These are phyloP conservation scores for Theropithecus gelada DNA, from an alignment of 2,113 vertebrate species.

Conservation along the genomic window DNA sequence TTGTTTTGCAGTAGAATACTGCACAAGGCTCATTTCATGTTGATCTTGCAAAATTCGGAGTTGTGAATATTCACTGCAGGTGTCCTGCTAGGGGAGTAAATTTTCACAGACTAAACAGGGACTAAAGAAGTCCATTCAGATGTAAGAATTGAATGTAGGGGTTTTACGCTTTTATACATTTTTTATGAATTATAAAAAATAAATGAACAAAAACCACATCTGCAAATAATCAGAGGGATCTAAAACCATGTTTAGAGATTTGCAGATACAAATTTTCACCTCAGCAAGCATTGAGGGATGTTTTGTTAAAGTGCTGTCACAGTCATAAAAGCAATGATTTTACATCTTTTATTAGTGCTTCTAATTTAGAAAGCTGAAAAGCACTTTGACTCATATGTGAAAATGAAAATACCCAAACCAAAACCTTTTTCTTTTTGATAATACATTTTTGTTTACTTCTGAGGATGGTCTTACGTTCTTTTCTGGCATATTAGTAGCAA, in stretches of 20 bases:
- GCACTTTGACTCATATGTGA: slow-evolving; percentile 61
- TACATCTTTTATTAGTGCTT: slow-evolving; percentile 70
- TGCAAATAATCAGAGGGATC: slow-evolving; percentile 58
- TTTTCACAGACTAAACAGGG: background rate
- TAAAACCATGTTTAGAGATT: slow-evolving; percentile 32
- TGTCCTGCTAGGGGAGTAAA: background rate
- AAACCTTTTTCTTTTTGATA: background rate
- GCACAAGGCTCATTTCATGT: accelerated
- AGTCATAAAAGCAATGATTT: slow-evolving; percentile 38
- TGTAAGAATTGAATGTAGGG: slow-evolving; percentile 41
- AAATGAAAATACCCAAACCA: slow-evolving; percentile 57
- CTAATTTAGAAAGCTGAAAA: slow-evolving; percentile 65
- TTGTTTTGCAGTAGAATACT: background rate
- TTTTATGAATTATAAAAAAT: slow-evolving; percentile 75
- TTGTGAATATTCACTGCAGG: background rate
- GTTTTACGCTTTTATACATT: slow-evolving; percentile 58
- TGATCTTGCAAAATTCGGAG: background rate
- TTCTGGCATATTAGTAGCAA: slow-evolving; percentile 5
- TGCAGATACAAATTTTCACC: slow-evolving; percentile 52
- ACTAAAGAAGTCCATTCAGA: slow-evolving; percentile 36
- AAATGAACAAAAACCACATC: slow-evolving; percentile 65
- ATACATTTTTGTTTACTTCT: slow-evolving; percentile 45
- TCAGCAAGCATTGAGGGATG: background rate
- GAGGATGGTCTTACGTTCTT: background rate
- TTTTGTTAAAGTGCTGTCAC: slow-evolving; percentile 51